Conservation (phyloP, 2,113 vertebrate genomes). For the Syngnathus floridae region DNA sequence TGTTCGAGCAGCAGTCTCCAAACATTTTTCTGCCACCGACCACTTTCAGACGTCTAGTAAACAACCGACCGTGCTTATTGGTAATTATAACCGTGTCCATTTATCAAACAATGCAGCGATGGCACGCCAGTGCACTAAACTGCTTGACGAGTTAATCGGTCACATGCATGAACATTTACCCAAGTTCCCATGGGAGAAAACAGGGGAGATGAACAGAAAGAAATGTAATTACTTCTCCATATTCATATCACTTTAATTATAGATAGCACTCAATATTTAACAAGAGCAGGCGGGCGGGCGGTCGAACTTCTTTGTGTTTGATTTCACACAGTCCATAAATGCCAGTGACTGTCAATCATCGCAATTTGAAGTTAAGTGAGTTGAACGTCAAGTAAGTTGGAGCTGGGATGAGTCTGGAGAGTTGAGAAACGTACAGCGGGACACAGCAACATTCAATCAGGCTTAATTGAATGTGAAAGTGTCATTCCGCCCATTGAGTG, state of each 20-base stretch:
- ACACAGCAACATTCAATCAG: conserved; percentile 17
- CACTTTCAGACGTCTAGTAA: too few species aligned
- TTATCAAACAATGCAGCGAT: background rate
- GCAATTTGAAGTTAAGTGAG: conserved; percentile 5
- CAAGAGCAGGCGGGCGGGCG: background rate
- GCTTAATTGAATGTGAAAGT: conserved; percentile 53
- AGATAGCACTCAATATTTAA: conserved; percentile 7
- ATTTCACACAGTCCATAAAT: conserved; percentile 17
- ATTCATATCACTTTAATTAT: conserved; percentile 22
- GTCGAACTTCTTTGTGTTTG: conserved; percentile 12
- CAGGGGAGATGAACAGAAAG: conserved; percentile 4
- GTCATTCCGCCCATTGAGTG: conserved; percentile 49
- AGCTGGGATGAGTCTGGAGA: conserved; percentile 8
- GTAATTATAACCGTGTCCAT: background rate
- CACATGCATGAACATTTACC: background rate
- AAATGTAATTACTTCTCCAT: background rate
- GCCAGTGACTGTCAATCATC: conserved; percentile 14
- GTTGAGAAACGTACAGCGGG: conserved; percentile 14
- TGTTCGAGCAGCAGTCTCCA: too few species aligned
- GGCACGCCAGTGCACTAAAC: background rate
- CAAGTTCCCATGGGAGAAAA: conserved; percentile 40
- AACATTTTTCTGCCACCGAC: too few species aligned
- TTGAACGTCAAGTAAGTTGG: background rate
- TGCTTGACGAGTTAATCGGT: background rate
- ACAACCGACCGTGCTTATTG: too few species aligned